Percentiles rank a stretch among this genome's conserved stretches.
Conservation (phyloP, 2,797 vertebrate genomes). For the Chaenodraco wilsoni region DNA sequence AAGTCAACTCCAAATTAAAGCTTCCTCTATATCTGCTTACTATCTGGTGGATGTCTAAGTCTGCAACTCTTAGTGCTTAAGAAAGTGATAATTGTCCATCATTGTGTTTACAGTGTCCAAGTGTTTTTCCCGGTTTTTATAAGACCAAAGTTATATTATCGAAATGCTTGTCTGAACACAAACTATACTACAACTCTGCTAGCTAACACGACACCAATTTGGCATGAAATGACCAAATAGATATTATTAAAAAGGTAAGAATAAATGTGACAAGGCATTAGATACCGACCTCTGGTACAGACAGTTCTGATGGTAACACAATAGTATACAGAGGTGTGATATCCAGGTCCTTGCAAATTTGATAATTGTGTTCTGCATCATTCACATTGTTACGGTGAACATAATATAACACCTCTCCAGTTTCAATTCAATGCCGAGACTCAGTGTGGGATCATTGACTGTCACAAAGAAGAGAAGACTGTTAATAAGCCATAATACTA, state of each 20-base stretch:
- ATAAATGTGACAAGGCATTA: background rate
- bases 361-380: background rate
- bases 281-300: background rate
- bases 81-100: background rate
- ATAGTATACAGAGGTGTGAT: background rate
- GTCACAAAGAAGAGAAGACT: conserved; percentile 29
- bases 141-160: background rate
- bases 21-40: background rate
- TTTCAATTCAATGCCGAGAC: conserved; percentile 4
- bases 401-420: conserved; percentile 5
- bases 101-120: background rate
- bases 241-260: background rate
- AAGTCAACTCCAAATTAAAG: background rate
- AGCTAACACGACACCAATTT: background rate
- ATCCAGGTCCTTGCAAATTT: background rate
- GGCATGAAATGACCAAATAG: background rate
- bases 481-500: conserved; percentile 33
- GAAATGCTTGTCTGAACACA: conserved; percentile 2
- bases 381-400: conserved; percentile 8
- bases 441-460: conserved; percentile 16
- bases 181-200: background rate
- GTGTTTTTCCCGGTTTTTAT: background rate
- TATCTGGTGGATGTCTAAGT: background rate
- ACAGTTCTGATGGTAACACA: background rate
- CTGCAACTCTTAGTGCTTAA: background rate